Evolutionary conservation across 2,797 vertebrate genomes (phyloP).

Genomic region (Manis javanica): DNA sequence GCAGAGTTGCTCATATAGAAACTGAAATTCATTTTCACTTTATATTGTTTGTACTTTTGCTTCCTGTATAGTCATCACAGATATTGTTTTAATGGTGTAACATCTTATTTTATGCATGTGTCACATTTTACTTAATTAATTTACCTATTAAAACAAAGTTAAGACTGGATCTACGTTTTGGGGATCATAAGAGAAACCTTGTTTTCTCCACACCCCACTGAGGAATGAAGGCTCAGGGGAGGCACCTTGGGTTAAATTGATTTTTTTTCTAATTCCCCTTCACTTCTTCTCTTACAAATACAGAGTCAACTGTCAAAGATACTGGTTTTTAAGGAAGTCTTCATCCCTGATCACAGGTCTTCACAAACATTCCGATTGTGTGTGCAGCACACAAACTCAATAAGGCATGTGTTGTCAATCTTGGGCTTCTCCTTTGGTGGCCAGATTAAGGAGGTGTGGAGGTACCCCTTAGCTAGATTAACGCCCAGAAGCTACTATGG

Average conservation of each 20-base stretch:
- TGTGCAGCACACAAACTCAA: background rate
- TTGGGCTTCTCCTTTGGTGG: background rate
- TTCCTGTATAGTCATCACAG: background rate
- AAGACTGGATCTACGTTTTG: background rate
- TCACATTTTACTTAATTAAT: background rate
- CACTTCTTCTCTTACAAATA: background rate
- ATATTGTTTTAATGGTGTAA: background rate
- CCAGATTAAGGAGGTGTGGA: background rate
- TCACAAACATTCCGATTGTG: rapidly evolving
- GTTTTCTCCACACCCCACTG: too few relatives aligned
- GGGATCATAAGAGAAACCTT: background rate
- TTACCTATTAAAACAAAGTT: background rate
- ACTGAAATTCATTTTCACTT: constrained; percentile 50
- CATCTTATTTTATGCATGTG: background rate
- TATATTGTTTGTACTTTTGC: background rate
- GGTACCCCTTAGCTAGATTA: background rate
- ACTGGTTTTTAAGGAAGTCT: background rate
- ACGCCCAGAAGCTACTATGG: background rate
- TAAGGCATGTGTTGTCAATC: background rate
- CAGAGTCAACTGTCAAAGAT: too few relatives aligned
- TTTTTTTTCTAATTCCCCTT: background rate
- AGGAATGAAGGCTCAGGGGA: background rate
- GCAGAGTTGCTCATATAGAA: constrained; percentile 60
- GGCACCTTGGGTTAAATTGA: background rate
- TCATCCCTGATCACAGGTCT: background rate